Base-by-base conservation (phyloP, 2,888 invertebrate species). In the Invenusta paracnida region DNA sequence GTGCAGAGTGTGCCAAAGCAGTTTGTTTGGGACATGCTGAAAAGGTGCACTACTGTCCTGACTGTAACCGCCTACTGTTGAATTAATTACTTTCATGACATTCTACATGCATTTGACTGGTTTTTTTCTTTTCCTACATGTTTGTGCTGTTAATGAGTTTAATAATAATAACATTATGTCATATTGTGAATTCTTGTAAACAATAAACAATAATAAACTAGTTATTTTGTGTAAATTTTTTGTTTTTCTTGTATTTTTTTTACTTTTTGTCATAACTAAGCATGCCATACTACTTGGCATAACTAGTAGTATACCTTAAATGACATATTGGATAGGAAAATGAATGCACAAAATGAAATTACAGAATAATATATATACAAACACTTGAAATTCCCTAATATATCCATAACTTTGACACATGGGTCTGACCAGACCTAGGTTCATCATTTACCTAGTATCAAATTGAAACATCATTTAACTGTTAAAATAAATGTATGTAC, bases 381-480 rank as follows among this genome's bases (percentile, higher is more conserved):
- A 48, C 48, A 48, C 48, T 48, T 48, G 48, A 48, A 48, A 48
- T 48, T 48, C 48, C 5, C 48, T 48, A 48, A 48, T 48, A n/a
- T n/a, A 48, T 48, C 48, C 48, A 48, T 48, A 48, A 79, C 79
- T 79, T 79, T 79, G 5, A 25, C 23, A 79, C n/a, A 79, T 29
- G 79, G 79, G 79, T 79, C 79, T 79, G 29, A n/a, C 79, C 79
- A 79, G 79, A 79, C 25, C 79, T 29, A n/a, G n/a, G n/a, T n/a
- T n/a, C n/a, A 79, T 79, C 79, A 79, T 79, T 79, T 79, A 23
- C 79, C 79, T 79, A 79, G 79, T 79, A 23, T 79, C 28, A 79
- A 79, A 79, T 79, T 25, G 79, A n/a, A 27, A 79, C 28, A 79
- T 79, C 79, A 23, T 79, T 79, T 79, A 25, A 79, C 79, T n/a